Evolutionary conservation across 2,888 invertebrate species (phyloP).

Genomic region (Operophtera brumata): DNA sequence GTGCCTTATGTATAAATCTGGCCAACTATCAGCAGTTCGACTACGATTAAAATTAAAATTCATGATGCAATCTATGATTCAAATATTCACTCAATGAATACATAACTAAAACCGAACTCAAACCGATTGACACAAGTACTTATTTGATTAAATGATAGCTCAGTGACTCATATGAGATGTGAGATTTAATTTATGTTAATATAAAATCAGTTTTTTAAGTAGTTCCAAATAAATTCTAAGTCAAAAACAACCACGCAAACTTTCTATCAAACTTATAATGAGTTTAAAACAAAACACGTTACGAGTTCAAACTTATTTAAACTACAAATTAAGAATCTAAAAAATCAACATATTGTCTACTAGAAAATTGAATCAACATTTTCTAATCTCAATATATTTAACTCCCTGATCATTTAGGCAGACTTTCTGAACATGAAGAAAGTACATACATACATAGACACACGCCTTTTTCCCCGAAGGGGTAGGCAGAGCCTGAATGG

Average conservation of each 20-base stretch:
- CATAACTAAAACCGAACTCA: constrained; percentile 29
- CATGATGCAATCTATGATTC: not conserved
- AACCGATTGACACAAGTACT: constrained; percentile 55
- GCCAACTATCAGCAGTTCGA: too few species aligned
- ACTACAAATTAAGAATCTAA: constrained; percentile 4
- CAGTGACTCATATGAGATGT: constrained; percentile 53
- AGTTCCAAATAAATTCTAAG: not conserved
- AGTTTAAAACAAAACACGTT: constrained; percentile 17
- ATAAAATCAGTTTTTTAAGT: too few species aligned
- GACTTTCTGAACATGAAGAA: not conserved
- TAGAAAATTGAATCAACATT: not conserved
- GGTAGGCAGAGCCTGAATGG: too few species aligned
- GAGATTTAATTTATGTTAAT: constrained; percentile 74
- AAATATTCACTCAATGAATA: not conserved
- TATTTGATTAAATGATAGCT: constrained; percentile 54
- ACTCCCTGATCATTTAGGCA: not conserved
- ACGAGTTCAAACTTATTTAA: constrained; percentile 15
- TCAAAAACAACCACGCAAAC: constrained; percentile 11
- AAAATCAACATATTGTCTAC: not conserved
- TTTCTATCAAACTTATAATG: constrained; percentile 11
- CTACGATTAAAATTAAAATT: not conserved
- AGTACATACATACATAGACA: too few species aligned
- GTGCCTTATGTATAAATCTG: too few species aligned
- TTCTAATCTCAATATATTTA: not conserved
- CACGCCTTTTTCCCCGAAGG: too few species aligned